Evolutionary conservation across 2,113 vertebrate genomes (phyloP), one percentile per base, ranked within the genome.

Genomic region (Corythoichthys intestinalis): DNA sequence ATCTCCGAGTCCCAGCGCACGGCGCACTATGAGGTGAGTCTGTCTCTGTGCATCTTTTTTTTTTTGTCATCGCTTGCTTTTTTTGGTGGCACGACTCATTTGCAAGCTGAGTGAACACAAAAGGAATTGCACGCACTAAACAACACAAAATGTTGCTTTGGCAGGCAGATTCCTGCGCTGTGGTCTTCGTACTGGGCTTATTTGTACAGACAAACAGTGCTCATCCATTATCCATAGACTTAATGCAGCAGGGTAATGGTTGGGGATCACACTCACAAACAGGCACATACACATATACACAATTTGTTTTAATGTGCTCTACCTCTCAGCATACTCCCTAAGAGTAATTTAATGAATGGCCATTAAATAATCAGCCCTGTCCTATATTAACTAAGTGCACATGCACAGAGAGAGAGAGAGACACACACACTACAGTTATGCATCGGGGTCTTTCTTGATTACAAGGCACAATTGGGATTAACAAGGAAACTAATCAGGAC

Each of bases 1-100:
- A 94, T 94, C 85, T 94, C 93, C 0, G 92, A 94, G 83, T 94
- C 93, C 71, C 93, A 94, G 88, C 92, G 93, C 69, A 92, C 92
- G 38, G 93, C 93, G 77, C 93, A 94, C 85, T 94, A 94, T 17
- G 93, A 94, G 93, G 93, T 94, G 75, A 93, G 86, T 81, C 58
- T n/a, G 10, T 71, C 69, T 74, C 69, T 66, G 44, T 20, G n/a
- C 28, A 56, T 50, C 48, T 65, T 11, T 38, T 66, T 76, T 17
- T 62, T 44, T 34, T 38, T 60, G 15, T 61, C 17, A 44, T 69
- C 47, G 53, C 56, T 61, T 58, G 17, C 20, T 14, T 47, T 28
- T 34, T 53, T 53, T 49, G 47, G 20, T 14, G 1, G 41, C 49
- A 39, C 44, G 1, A 53, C 28, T 54, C 53, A 69, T 63, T 28